A percentile compares a stretch with the other conserved stretches of the same genome.
phyloP scores from a whole-genome alignment of 2,888 invertebrate species.

The Drosophila peninsularis region DNA sequence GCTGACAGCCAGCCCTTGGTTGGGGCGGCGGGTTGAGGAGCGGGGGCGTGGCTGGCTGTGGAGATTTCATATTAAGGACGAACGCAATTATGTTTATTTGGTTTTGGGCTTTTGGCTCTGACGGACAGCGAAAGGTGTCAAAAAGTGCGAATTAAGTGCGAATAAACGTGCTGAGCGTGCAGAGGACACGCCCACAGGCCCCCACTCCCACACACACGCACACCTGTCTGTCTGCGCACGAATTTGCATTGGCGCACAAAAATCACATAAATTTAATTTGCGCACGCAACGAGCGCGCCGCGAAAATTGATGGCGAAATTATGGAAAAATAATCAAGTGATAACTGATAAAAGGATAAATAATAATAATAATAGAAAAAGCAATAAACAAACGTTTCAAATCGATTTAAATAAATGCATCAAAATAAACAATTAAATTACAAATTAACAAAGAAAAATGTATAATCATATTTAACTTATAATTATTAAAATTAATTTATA shows the following conservation, averaged over 20 bases:
- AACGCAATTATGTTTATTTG: conserved; percentile 62
- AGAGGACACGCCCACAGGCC: conserved; percentile 46
- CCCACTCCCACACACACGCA: neutral
- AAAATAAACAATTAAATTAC: neutral
- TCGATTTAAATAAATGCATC: neutral
- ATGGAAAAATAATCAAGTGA: conserved; percentile 51
- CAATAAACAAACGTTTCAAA: neutral
- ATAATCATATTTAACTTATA: too few species aligned
- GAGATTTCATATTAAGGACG: conserved; percentile 13
- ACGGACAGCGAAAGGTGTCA: conserved; percentile 70
- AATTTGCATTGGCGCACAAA: conserved; percentile 69
- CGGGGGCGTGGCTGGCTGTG: neutral
- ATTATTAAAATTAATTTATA: too few species aligned
- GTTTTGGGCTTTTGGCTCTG: conserved; percentile 52
- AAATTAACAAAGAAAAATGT: too few species aligned
- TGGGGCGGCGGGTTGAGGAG: neutral
- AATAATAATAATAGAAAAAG: neutral
- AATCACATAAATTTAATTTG: conserved; percentile 73
- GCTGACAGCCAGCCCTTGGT: conserved; percentile 57
- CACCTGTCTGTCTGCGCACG: conserved; percentile 57
- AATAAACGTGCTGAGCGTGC: conserved; percentile 79
- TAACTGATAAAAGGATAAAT: conserved; percentile 25
- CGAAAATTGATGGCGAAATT: conserved; percentile 52
- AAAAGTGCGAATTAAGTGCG: conserved; percentile 80
- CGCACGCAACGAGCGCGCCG: conserved; percentile 42